Evolutionary conservation across 2,113 vertebrate genomes (phyloP), one percentile per base, ranked within the genome.

Genomic region (Pachyramphus minor): DNA sequence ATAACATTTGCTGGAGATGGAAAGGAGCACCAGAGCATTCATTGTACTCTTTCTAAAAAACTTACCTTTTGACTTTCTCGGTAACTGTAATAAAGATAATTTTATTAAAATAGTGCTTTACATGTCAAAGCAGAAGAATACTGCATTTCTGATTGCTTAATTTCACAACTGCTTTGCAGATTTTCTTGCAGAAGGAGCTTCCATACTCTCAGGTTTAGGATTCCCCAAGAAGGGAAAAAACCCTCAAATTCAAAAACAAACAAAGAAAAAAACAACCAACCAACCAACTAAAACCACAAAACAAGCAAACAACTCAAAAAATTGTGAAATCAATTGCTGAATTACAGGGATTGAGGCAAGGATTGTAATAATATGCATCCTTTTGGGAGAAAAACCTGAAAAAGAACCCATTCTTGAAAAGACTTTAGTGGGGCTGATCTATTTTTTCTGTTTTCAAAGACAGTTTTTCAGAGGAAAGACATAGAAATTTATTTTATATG

Each of bases 91-190:
- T 63, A 87, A 33, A 21, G 39, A 76, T 44, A 72, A 66, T 87
- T 95, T 98, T 93, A 92, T 84, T 97, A 95, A 96, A 96, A 94
- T 84, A 93, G 80, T 94, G 64, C 20, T 90, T 63, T 95, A 78
- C 8, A 2, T 95, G 53, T 74, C 4, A 5, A 76, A 86, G 47
- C 33, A 87, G 52, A 63, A 83, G 30, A 92, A 74, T 71, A 66
- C 44, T 77, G 44, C 37, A 85, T 96, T 97, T 96, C 68, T 92
- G 58, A 89, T 80, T 87, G 71, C 27, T 56, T 94, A 39, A 14
- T 75, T 95, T 50, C 37, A 89, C 19, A 77, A 47, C 50, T 80
- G 37, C 50, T 91, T 91, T 63, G 45, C 52, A 96, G 49, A 89
- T 11, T 66, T 94, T 77, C 95, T 97, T 95, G 94, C 90, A 96